Evolutionary conservation across 2,113 vertebrate genomes (phyloP).

Genomic region (Calcarius ornatus): DNA sequence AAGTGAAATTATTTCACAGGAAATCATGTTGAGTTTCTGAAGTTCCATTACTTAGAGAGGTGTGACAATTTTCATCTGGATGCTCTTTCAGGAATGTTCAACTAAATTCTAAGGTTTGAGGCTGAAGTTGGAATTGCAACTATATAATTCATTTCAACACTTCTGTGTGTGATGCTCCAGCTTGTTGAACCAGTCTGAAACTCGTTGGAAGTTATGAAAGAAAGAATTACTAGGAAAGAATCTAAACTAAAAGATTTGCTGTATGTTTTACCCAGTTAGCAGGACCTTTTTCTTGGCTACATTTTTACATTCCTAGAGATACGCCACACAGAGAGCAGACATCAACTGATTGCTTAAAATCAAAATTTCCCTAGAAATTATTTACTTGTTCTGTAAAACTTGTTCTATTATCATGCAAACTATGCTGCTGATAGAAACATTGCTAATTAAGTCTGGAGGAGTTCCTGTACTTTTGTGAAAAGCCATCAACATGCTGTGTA

Average conservation of each 20-base stretch:
- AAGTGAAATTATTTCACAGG: background rate
- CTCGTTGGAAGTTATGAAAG: background rate
- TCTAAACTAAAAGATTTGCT: background rate
- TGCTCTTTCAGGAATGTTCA: background rate
- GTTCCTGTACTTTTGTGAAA: background rate
- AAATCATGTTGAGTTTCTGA: background rate
- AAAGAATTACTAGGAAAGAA: background rate
- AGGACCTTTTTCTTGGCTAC: background rate
- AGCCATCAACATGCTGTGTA: background rate
- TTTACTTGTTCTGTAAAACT: background rate
- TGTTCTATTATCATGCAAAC: background rate
- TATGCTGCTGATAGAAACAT: background rate
- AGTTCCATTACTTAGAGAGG: background rate
- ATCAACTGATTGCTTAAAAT: background rate
- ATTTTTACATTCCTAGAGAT: background rate
- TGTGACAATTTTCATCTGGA: background rate
- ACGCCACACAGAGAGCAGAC: accelerated
- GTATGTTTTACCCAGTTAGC: background rate
- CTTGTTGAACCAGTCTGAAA: background rate
- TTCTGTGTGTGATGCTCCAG: background rate
- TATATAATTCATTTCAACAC: background rate
- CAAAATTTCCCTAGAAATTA: background rate
- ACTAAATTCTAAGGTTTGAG: background rate
- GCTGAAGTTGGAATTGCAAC: background rate
- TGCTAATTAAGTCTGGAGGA: background rate